Percentiles rank a stretch among this genome's conserved stretches.
These are phyloP conservation scores for Seira ritae DNA, from an alignment of 2,888 invertebrate genomes.

Conservation along the genomic window DNA sequence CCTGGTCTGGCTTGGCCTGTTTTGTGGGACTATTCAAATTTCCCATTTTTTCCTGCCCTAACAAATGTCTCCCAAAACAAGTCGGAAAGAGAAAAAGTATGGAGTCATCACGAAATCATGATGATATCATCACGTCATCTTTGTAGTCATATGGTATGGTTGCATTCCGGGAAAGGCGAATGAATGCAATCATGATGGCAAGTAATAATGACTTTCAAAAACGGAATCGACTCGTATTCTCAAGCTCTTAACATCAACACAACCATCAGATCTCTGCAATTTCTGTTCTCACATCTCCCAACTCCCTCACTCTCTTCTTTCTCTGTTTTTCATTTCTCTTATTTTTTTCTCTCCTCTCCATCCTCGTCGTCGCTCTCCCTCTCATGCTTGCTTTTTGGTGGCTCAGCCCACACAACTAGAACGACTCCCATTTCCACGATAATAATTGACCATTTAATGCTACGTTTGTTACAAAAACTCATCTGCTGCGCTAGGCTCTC, in stretches of 20 bases:
- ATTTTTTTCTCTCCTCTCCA: conserved; percentile 10
- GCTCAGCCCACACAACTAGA: conserved; percentile 30
- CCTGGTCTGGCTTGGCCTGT: too few species aligned
- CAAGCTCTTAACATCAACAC: conserved; percentile 52
- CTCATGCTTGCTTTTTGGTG: neutral
- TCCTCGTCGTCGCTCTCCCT: too few species aligned
- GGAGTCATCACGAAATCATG: neutral
- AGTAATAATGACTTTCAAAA: conserved; percentile 59
- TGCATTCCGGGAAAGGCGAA: conserved; percentile 19
- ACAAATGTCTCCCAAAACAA: conserved; percentile 34
- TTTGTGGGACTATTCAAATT: conserved; percentile 39
- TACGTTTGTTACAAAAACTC: conserved; percentile 65
- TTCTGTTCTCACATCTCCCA: conserved; percentile 43
- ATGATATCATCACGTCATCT: conserved; percentile 17
- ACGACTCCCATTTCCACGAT: conserved; percentile 54
- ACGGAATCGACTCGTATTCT: conserved; percentile 50
- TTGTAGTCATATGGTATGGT: conserved; percentile 33
- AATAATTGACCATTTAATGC: conserved; percentile 66
- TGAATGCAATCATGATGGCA: conserved; percentile 33
- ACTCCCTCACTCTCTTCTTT: conserved; percentile 3
- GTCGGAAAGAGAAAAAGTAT: conserved; percentile 32
- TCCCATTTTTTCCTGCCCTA: neutral
- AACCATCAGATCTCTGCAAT: conserved; percentile 38
- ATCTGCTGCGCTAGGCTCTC: conserved; percentile 65
- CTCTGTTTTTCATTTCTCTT: conserved; percentile 1